phyloP scores from a whole-genome alignment of 2,888 invertebrate species.

The Euproctis similis region DNA sequence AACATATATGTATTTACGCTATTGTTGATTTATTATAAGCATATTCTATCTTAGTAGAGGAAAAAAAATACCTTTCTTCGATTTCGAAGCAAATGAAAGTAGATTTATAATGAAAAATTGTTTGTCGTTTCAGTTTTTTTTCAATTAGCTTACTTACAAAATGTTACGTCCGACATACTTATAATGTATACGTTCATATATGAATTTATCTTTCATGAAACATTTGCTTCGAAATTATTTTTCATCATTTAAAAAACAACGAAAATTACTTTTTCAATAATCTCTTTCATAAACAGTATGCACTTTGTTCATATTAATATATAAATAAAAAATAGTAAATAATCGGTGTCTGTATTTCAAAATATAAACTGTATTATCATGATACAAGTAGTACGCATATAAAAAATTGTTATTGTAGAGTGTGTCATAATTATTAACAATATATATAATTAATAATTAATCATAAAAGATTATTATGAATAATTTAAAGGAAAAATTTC shows the following conservation, averaged over 20 bases:
- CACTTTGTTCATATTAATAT: constrained; percentile 41
- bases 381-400: constrained; percentile 46
- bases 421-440: constrained; percentile 54
- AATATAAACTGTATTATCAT: constrained; percentile 42
- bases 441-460: constrained; percentile 43
- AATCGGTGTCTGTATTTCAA: constrained; percentile 68
- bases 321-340: constrained; percentile 47
- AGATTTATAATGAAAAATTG: no score
- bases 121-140: no score
- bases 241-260: constrained; percentile 64
- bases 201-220: constrained; percentile 3
- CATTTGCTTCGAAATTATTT: constrained; percentile 33
- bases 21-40: constrained; percentile 71
- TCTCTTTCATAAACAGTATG: constrained; percentile 40
- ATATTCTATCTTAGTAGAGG: constrained; percentile 48
- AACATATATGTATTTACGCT: constrained; percentile 59
- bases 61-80: constrained; percentile 22
- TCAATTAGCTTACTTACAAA: no score
- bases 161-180: background rate
- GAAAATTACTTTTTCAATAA: constrained; percentile 45
- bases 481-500: constrained; percentile 60
- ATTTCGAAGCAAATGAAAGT: constrained; percentile 26
- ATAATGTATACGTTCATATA: background rate
- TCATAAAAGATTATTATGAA: constrained; percentile 13
- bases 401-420: constrained; percentile 60